These are phyloP conservation scores for Microctonus hyperodae DNA, from an alignment of 2,888 invertebrate species.

Conservation along the genomic window DNA sequence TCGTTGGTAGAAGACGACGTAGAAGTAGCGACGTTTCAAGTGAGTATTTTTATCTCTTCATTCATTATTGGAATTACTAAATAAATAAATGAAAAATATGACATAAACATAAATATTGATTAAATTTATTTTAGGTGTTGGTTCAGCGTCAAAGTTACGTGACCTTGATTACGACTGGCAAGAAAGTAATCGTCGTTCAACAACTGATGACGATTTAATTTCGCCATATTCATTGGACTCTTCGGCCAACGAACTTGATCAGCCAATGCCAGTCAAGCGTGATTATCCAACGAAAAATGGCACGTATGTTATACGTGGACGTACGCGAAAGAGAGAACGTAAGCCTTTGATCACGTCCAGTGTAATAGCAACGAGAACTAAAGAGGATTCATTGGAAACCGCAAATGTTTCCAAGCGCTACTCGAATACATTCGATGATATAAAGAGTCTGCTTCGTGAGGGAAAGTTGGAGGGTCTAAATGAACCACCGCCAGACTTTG, in stretches of 20 bases:
- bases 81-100: neutral
- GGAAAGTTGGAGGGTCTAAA: constrained; percentile 66
- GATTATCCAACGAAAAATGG: constrained; percentile 70
- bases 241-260: constrained; percentile 61
- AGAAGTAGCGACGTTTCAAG: constrained; percentile 65
- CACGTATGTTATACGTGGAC: constrained; percentile 83
- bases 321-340: constrained; percentile 69
- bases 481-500: constrained; percentile 69
- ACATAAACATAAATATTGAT: neutral
- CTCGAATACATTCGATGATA: constrained; percentile 80
- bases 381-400: constrained; percentile 56
- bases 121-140: constrained; percentile 67
- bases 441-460: constrained; percentile 76
- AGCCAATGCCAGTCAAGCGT: constrained; percentile 39
- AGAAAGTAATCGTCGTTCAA: constrained; percentile 70
- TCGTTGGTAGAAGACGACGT: constrained; percentile 64
- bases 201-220: constrained; percentile 73
- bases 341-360: constrained; percentile 71
- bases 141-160: constrained; percentile 74
- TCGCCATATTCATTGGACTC: constrained; percentile 74
- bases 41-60: constrained; percentile 47
- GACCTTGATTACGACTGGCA: constrained; percentile 77
- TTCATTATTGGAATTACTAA: no score
- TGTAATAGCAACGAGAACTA: constrained; percentile 66
- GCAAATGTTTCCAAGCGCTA: constrained; percentile 67